A percentile compares a stretch with the other conserved stretches of the same genome.
phyloP scores from a whole-genome alignment of 1,140 invertebrate genomes.

The Pantala flavescens region DNA sequence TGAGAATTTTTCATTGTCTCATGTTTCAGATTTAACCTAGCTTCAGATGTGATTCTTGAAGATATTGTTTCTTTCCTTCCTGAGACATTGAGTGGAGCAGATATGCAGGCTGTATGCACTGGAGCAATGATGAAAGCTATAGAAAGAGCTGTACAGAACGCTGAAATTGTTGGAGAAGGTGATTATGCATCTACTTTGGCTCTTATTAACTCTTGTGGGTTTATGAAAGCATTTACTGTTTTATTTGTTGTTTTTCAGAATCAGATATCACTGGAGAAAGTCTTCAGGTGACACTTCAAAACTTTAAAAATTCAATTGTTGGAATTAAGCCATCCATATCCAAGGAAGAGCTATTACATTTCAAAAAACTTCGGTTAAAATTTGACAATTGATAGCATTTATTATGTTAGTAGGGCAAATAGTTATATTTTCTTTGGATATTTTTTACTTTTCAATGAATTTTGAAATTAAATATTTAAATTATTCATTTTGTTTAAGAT shows the following conservation, averaged over 20 bases:
- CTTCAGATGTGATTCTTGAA: neutral
- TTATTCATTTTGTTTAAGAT: too few relatives aligned
- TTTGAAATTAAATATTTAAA: too few relatives aligned
- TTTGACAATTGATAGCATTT: neutral
- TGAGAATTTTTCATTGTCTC: constrained; percentile 27
- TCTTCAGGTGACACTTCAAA: neutral
- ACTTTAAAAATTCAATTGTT: neutral
- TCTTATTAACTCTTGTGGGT: neutral
- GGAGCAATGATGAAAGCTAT: neutral
- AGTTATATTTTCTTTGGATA: too few relatives aligned
- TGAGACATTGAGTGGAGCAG: neutral
- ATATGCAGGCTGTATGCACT: neutral
- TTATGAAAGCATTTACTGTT: neutral
- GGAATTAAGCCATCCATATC: neutral
- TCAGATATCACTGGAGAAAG: neutral
- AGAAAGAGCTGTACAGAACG: neutral
- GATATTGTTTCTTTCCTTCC: neutral
- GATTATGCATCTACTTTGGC: neutral
- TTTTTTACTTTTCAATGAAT: too few relatives aligned
- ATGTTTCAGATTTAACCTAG: neutral
- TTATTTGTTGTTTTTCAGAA: neutral
- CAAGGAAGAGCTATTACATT: neutral
- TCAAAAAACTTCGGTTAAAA: neutral
- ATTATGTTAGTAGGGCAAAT: neutral
- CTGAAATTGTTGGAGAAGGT: neutral